Base-by-base conservation (phyloP, 2,888 invertebrate genomes). In the Diarsia mendica region DNA sequence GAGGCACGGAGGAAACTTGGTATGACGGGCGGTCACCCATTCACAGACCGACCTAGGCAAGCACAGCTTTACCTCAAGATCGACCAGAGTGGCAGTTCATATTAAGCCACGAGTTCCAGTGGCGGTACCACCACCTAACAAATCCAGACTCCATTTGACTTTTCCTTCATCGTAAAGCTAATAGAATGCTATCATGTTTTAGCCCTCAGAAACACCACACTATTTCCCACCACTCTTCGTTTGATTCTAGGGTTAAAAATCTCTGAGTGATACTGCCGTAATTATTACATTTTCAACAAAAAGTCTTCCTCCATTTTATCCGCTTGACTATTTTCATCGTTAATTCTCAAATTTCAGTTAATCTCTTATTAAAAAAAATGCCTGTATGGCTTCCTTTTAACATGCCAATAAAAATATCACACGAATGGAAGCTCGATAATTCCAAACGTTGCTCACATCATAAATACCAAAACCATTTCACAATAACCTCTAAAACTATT, bases 401-500 rank as follows among this genome's bases (percentile, higher is more conserved):
- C 75, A 78, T 60, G 58, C 58, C 65, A 75, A 79, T 75, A 78
- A 82, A 51, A 49, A 69, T 76, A 66, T 74, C 58, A 68, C 78
- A 65, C 55, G 66, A 79, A 71, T 75, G 23, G 15, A 69, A 66
- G 73, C 77, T 71, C 74, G 58, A 85, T 87, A 75, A 80, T 82
- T 83, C 69, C 58, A 74, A 72, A 77, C 72, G 61, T 74, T 61
- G 48, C 48, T 61, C 72, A 79, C 78, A 58, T 72, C 77, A 78
- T 82, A 78, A 83, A 83, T 72, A 77, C 64, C 5, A 75, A 67
- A 67, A 46, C 75, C 73, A 83, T 77, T 69, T 76, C 67, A 83
- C 70, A 80, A 70, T 79, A 75, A 73, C 79, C 66, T 82, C 66
- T 89, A 86, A 84, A 63, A 0, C 46, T 65, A 72, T 77, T 68